Evolutionary conservation across 2,888 invertebrate species (phyloP).

Genomic region (Mactromeris polynyma): DNA sequence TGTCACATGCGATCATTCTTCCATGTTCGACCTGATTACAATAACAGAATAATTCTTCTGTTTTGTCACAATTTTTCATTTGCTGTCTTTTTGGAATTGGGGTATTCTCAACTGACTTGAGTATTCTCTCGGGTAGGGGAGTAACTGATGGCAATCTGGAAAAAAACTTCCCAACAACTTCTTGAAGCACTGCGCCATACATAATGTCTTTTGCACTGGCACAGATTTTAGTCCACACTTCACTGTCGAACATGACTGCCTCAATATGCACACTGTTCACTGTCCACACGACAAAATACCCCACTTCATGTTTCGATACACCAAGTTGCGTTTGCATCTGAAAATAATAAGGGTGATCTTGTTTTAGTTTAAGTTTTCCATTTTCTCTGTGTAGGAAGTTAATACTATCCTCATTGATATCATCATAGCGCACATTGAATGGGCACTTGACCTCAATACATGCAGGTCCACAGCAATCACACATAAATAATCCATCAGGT

Average conservation of each 20-base stretch:
- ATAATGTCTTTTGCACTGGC: not conserved
- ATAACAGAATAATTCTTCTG: too few relatives aligned
- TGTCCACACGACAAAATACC: not conserved
- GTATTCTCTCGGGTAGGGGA: too few relatives aligned
- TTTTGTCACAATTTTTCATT: too few relatives aligned
- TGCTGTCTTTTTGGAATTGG: too few relatives aligned
- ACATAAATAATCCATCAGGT: slow-evolving; percentile 32
- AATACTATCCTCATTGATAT: too few relatives aligned
- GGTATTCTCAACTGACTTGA: too few relatives aligned
- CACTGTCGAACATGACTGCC: not conserved
- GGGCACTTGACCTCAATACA: slow-evolving; percentile 40
- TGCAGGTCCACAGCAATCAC: slow-evolving; percentile 41
- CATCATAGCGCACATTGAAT: not conserved
- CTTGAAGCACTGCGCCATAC: not conserved
- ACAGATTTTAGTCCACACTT: not conserved
- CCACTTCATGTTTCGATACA: not conserved
- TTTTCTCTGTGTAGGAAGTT: too few relatives aligned
- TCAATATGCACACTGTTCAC: not conserved
- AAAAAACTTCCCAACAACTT: not conserved
- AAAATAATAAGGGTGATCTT: not conserved
- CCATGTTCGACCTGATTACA: too few relatives aligned
- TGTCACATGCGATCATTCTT: too few relatives aligned
- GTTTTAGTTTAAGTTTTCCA: not conserved
- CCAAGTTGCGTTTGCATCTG: not conserved
- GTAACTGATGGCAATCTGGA: too few relatives aligned